These are phyloP conservation scores for Drosophila orosa DNA, from an alignment of 1,140 invertebrate genomes.

Conservation along the genomic window DNA sequence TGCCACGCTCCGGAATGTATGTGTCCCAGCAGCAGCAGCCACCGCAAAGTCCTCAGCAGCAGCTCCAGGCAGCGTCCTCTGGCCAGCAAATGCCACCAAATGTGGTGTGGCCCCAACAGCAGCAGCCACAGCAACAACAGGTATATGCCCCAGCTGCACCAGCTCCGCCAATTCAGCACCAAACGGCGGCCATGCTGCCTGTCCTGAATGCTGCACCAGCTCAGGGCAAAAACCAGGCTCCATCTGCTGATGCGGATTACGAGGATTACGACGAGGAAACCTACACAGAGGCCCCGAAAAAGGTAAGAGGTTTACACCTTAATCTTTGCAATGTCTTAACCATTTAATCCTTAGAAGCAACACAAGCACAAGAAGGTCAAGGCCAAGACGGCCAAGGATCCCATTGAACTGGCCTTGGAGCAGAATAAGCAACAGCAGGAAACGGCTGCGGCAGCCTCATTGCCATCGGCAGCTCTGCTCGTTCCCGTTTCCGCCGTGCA, in stretches of 20 bases:
- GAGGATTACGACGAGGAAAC: constrained; percentile 82
- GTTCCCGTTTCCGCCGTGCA: constrained; percentile 67
- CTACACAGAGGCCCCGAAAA: constrained; percentile 81
- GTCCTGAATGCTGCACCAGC: constrained; percentile 65
- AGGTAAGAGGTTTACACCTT: constrained; percentile 29
- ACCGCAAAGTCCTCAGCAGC: constrained; percentile 48
- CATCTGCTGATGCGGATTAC: constrained; percentile 70
- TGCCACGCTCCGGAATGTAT: constrained; percentile 71
- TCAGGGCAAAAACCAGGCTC: constrained; percentile 49
- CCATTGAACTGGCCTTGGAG: constrained; percentile 73
- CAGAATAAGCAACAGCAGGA: constrained; percentile 61
- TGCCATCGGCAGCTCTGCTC: constrained; percentile 38
- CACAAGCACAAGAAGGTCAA: constrained; percentile 80
- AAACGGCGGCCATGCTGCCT: constrained; percentile 52
- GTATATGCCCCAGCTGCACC: constrained; percentile 36
- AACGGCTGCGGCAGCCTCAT: constrained; percentile 6
- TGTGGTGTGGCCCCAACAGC: constrained; percentile 36
- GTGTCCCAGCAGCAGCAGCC: constrained; percentile 55
- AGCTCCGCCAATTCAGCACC: constrained; percentile 45
- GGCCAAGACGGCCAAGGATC: constrained; percentile 62
- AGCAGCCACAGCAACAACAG: constrained; percentile 39
- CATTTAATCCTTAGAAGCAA: constrained; percentile 52
- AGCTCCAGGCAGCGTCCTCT: constrained; percentile 45
- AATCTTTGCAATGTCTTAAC: neutral
- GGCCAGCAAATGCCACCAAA: constrained; percentile 43